Evolutionary conservation across 2,797 vertebrate genomes (phyloP).

Genomic region (Leptodactylus fallax): DNA sequence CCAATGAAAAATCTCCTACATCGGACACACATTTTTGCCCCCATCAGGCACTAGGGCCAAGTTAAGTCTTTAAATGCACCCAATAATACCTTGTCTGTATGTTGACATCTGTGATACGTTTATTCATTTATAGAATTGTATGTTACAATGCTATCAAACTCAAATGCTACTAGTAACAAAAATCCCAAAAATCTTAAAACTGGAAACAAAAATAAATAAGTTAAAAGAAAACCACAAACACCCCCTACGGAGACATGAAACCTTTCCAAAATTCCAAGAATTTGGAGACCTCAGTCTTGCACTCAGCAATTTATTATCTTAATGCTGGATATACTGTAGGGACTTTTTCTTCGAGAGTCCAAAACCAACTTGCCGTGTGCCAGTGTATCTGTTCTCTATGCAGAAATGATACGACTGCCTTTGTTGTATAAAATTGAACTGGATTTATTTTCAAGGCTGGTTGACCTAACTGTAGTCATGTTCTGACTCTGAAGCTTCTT

Average conservation of each 20-base stretch:
- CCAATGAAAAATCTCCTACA: background rate
- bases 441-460: background rate
- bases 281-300: slow-evolving; percentile 19
- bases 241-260: slow-evolving; percentile 17
- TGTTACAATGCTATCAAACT: background rate
- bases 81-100: background rate
- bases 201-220: background rate
- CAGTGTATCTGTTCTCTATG: slow-evolving; percentile 40
- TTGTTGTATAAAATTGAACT: slow-evolving; percentile 10
- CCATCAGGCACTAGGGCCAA: too few relatives aligned
- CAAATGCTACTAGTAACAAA: slow-evolving; percentile 5
- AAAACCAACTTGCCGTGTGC: slow-evolving; percentile 49
- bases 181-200: slow-evolving; percentile 20
- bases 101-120: background rate
- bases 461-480: background rate
- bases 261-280: slow-evolving; percentile 30
- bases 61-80: too few relatives aligned
- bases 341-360: slow-evolving; percentile 29
- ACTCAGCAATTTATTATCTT: slow-evolving; percentile 46
- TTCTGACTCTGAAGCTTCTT: background rate
- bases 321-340: slow-evolving; percentile 7
- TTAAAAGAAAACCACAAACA: slow-evolving; percentile 33
- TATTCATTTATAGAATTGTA: background rate
- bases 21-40: background rate
- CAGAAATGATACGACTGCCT: background rate